phyloP scores from a whole-genome alignment of 53 echinoderm and acorn worm species.

The Stichopus horrens region DNA sequence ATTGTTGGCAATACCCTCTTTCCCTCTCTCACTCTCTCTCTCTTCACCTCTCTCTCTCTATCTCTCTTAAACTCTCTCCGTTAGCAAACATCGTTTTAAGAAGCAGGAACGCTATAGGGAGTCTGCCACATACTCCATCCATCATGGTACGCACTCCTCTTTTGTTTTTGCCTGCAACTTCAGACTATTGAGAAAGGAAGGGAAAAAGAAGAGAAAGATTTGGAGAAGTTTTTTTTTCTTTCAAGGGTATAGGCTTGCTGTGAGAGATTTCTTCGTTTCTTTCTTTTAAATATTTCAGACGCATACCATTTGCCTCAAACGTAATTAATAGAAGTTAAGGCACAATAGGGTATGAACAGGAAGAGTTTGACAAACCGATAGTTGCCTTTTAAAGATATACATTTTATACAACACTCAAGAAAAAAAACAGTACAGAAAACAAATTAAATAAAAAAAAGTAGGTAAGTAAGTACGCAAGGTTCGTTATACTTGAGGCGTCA shows the following conservation, averaged over 20 bases:
- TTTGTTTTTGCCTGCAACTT: not conserved
- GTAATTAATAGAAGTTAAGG: not conserved
- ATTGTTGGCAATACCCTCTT: too few species aligned
- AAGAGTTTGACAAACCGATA: not conserved
- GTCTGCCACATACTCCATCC: not conserved
- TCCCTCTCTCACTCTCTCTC: too few species aligned
- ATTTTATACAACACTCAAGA: not conserved
- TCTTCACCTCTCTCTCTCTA: too few species aligned
- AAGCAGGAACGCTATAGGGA: not conserved
- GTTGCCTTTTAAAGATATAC: not conserved
- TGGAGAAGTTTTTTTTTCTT: not conserved
- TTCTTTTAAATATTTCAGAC: not conserved
- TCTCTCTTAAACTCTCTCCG: not conserved
- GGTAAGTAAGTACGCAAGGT: not conserved
- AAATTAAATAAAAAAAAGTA: too few species aligned
- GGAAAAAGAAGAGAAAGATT: not conserved
- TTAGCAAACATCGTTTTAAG: not conserved
- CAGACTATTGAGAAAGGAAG: not conserved
- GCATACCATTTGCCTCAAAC: not conserved
- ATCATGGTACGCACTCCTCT: not conserved
- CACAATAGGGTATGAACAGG: not conserved
- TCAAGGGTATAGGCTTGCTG: not conserved
- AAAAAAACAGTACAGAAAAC: too few species aligned
- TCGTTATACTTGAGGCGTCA: not conserved
- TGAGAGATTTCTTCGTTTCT: not conserved